Base-by-base conservation (phyloP, 1,140 invertebrate species). In the Myzus persicae region DNA sequence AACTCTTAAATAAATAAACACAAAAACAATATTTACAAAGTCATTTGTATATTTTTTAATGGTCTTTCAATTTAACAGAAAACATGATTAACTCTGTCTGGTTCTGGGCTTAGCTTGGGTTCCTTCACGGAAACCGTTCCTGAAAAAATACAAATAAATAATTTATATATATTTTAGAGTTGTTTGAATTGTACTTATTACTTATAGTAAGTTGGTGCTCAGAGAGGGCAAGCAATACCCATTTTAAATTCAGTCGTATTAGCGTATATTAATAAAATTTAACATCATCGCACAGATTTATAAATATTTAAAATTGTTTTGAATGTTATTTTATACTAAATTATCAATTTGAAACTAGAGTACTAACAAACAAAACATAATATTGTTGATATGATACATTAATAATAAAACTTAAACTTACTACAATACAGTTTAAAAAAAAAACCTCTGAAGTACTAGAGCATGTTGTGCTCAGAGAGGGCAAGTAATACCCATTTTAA, bases 151-250 rank as follows among this genome's bases (percentile, higher is more conserved):
- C 36, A 22, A 89, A 87, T n/a, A 36, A 44, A n/a, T 11, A 89
- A 38, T 9, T 36, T 24, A 24, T 51, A 54, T 40, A 89, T 1
- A 36, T 38, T 88, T n/a, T 6, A 1, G 2, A 46, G 7, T 36
- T 14, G 5, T 40, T 46, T 46, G 2, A 82, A 87, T 20, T 48
- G 7, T 18, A n/a, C 6, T 87, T 46, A n/a, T 36, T 11, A 6
- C 26, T 89, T 0, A 38, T 24, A 26, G 8, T 5, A 40, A 51
- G 36, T 51, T 48, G 3, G 46, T 93, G 81, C 91, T 93, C 91
- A 93, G 81, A 93, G 91, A 93, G 91, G 91, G 91, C 91, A 93
- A 93, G 91, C 85, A 84, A 9, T 93, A 93, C 91, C 91, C 91
- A 93, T 93, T 93, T 85, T 93, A 40, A 93, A 93, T 85, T 54